Evolutionary conservation across 2,113 vertebrate species (phyloP), one percentile per base, ranked within the genome.

Genomic region (Ursus arctos): DNA sequence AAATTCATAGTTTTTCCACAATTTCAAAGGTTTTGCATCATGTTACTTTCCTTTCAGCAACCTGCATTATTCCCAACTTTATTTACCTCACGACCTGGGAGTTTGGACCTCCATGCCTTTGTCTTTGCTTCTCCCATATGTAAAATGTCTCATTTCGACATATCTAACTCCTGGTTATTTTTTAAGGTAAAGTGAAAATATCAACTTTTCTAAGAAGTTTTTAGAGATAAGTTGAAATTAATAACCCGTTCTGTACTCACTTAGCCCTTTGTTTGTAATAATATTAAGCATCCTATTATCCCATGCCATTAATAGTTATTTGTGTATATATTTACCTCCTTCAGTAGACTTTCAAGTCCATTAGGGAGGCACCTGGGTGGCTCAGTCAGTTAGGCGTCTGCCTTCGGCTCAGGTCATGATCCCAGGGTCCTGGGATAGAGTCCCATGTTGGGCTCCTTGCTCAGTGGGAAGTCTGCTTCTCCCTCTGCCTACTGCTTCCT

Each of bases 221-320:
- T 88, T 88, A 92, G 31, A 88, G 88, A 67, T 49, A 93, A 88
- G 18, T 40, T 93, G 59, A 88, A 57, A 96, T 76, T 49, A 67
- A 59, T 89, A 93, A 63, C 19, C 7, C 13, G 18, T n/a, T 81
- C 21, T 63, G 15, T 76, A 47, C 53, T 93, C 57, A 24, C 21
- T n/a, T 63, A 81, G 28, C 31, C 26, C 36, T 76, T 76, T 57
- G 77, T 88, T 93, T 76, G 31, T 67, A 91, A 79, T 86, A 63
- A 74, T 72, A 88, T 49, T 80, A 88, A 88, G 4, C 57, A 88
- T 40, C 9, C 49, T 57, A 57, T 49, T 22, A 74, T 55, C 55
- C 65, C 24, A 76, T 57, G 31, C 7, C 28, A 40, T 76, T 83
- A 82, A 81, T 76, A 67, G 49, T 76, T 59, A 82, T 82, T 76